phyloP scores from a whole-genome alignment of 2,888 invertebrate genomes.

The Pycnomerus fuliginosus region DNA sequence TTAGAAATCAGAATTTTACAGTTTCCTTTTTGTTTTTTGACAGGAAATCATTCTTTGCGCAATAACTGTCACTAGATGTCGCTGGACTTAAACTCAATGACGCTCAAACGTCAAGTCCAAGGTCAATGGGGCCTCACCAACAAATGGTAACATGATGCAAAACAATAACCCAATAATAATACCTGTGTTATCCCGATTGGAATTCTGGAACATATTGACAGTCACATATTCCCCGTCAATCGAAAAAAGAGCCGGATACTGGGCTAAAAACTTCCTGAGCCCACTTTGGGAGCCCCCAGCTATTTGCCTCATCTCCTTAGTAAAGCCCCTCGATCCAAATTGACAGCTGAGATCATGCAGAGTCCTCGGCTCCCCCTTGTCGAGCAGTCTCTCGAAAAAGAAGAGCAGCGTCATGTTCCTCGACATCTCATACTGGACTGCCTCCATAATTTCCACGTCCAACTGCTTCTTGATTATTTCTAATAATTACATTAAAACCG shows the following conservation, averaged over 20 bases:
- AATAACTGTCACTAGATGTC: too few species aligned
- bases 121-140: too few species aligned
- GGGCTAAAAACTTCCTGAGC: slow-evolving; percentile 92
- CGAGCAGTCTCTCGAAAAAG: slow-evolving; percentile 97
- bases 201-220: slow-evolving; percentile 78
- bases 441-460: slow-evolving; percentile 66
- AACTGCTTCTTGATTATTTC: neutral
- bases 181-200: too few species aligned
- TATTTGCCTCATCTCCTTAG: slow-evolving; percentile 97
- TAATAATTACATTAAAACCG: too few species aligned
- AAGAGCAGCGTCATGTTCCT: slow-evolving; percentile 95
- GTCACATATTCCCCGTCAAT: slow-evolving; percentile 92
- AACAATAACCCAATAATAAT: too few species aligned
- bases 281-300: slow-evolving; percentile 95
- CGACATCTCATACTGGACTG: slow-evolving; percentile 91
- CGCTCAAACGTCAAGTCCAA: too few species aligned
- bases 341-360: slow-evolving; percentile 98
- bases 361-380: slow-evolving; percentile 93
- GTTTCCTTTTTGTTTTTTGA: too few species aligned
- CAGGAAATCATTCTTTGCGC: too few species aligned
- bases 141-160: too few species aligned
- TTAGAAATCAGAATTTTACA: too few species aligned
- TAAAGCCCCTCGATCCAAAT: slow-evolving; percentile 98
- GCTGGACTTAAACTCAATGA: too few species aligned
- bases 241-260: slow-evolving; percentile 94